Conservation (phyloP, 2,888 invertebrate genomes). For the Polydrusus cervinus region DNA sequence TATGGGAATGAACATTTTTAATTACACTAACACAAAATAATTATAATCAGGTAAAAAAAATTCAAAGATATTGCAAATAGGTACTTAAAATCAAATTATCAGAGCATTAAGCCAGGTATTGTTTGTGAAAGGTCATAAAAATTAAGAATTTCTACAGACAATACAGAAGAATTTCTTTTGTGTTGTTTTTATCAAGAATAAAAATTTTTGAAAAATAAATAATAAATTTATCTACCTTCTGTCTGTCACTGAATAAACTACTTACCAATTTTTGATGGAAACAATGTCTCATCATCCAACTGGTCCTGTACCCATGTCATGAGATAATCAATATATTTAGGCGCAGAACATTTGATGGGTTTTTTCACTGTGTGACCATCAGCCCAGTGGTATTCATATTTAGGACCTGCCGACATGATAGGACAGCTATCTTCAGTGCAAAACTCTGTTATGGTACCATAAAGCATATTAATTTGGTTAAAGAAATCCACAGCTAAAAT, state of each 20-base stretch:
- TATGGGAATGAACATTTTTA: too few relatives aligned
- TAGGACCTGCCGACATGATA: constrained; percentile 99
- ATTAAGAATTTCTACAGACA: too few relatives aligned
- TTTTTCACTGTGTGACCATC: constrained; percentile 98
- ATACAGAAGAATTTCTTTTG: too few relatives aligned
- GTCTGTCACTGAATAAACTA: too few relatives aligned
- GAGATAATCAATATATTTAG: constrained; percentile 98
- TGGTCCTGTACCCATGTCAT: constrained; percentile 99
- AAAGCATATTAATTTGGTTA: constrained; percentile 99
- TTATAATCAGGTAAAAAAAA: neutral
- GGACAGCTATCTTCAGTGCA: constrained; percentile 98
- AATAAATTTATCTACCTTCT: too few relatives aligned
- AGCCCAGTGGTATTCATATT: constrained; percentile 99
- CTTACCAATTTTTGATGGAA: constrained; percentile 93
- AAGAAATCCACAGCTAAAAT: constrained; percentile 97
- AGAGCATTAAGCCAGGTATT: constrained; percentile 21
- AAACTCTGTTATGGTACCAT: constrained; percentile 99
- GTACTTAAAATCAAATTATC: constrained; percentile 17
- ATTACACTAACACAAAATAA: neutral
- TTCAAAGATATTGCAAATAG: neutral
- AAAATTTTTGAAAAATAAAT: too few relatives aligned
- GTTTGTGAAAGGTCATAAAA: neutral
- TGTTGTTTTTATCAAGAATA: too few relatives aligned
- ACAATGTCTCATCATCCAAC: constrained; percentile 97
- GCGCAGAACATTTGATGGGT: constrained; percentile 98